Conservation (phyloP, 2,113 vertebrate genomes). For the Probosciger aterrimus region DNA sequence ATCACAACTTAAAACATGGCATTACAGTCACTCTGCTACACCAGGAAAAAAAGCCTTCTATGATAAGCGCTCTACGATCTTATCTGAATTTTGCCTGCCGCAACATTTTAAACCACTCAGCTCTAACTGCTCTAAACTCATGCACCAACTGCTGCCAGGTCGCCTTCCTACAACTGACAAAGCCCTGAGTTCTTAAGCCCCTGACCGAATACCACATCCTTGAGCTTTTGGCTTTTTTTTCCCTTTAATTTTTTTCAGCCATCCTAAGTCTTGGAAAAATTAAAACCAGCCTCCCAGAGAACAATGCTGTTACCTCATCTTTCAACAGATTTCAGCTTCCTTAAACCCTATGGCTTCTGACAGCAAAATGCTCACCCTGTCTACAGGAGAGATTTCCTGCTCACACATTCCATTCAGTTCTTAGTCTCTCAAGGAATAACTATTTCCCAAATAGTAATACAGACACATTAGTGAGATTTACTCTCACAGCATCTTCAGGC, state of each 20-base stretch:
- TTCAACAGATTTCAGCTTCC: background rate
- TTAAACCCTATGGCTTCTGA: background rate
- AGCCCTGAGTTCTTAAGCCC: background rate
- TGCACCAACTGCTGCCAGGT: background rate
- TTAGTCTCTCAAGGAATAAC: background rate
- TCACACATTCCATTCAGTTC: background rate
- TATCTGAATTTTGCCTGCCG: background rate
- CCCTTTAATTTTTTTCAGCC: background rate
- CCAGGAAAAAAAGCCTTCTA: background rate
- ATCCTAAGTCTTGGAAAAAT: background rate
- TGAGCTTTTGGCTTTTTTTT: background rate
- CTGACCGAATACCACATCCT: background rate
- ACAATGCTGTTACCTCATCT: accelerated
- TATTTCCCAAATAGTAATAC: background rate
- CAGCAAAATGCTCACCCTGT: background rate
- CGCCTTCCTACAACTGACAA: background rate
- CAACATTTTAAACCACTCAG: background rate
- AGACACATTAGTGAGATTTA: accelerated
- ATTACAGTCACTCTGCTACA: background rate
- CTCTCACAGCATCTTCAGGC: background rate
- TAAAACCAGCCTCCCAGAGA: background rate
- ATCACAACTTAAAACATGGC: background rate
- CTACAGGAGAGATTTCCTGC: background rate
- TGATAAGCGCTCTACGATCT: background rate
- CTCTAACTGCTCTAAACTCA: background rate